Percentiles rank a stretch among this genome's conserved stretches.
These are phyloP conservation scores for Apeira syringaria DNA, from an alignment of 2,888 invertebrate genomes.

Conservation along the genomic window DNA sequence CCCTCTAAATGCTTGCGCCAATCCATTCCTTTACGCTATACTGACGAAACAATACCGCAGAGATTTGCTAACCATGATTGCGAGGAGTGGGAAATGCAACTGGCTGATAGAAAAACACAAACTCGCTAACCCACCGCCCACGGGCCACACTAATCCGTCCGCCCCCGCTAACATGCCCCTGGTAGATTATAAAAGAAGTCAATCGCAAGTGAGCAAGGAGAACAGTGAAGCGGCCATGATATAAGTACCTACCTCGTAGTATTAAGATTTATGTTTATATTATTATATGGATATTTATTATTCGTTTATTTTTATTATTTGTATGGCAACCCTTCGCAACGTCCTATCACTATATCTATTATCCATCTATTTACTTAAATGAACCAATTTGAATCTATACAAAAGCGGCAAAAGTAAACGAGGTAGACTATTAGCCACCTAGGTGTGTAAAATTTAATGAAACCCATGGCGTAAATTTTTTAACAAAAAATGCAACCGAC, in stretches of 20 bases:
- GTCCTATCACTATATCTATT: too few species aligned
- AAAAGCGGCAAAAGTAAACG: too few species aligned
- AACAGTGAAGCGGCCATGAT: constrained; percentile 46
- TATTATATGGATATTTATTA: constrained; percentile 67
- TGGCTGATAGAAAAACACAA: constrained; percentile 72
- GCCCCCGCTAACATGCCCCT: constrained; percentile 60
- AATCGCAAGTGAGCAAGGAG: constrained; percentile 54
- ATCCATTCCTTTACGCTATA: constrained; percentile 96
- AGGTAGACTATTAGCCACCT: too few species aligned
- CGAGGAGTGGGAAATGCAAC: constrained; percentile 82
- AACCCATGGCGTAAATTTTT: too few species aligned
- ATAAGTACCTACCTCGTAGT: constrained; percentile 49
- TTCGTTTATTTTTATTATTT: too few species aligned
- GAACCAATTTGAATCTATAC: too few species aligned
- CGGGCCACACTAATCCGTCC: constrained; percentile 70
- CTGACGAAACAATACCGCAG: constrained; percentile 93
- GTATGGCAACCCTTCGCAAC: too few species aligned
- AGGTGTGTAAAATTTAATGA: too few species aligned
- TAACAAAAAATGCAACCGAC: too few species aligned
- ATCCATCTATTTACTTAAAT: too few species aligned
- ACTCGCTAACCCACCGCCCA: constrained; percentile 67
- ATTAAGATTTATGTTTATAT: constrained; percentile 49
- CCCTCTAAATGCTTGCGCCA: constrained; percentile 95
- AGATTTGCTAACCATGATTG: constrained; percentile 87
- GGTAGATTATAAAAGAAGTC: constrained; percentile 62